These are phyloP conservation scores for Nemoura dubitans DNA, from an alignment of 2,888 invertebrate species.

Conservation along the genomic window DNA sequence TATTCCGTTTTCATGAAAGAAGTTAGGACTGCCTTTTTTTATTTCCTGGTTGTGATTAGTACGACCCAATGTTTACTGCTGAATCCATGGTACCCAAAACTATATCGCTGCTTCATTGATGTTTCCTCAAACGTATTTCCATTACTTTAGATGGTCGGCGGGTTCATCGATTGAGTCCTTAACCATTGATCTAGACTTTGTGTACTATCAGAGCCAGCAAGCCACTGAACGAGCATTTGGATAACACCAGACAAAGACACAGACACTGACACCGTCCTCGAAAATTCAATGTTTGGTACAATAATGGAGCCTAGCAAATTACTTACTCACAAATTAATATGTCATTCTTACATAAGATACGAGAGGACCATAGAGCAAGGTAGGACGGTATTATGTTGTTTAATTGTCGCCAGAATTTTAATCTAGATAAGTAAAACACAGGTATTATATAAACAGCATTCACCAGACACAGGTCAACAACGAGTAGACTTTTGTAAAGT, in stretches of 20 bases:
- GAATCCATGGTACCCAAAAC: not conserved
- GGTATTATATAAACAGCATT: not conserved
- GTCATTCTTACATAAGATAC: no score
- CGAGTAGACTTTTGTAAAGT: not conserved
- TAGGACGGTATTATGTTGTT: no score
- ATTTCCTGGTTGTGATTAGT: slow-evolving; percentile 27
- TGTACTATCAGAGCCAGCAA: not conserved
- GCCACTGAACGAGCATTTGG: no score
- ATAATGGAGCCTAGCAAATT: no score
- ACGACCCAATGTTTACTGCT: not conserved
- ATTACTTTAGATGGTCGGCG: not conserved
- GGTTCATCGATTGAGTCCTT: not conserved
- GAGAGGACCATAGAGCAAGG: no score
- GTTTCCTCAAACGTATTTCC: not conserved
- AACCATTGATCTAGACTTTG: not conserved
- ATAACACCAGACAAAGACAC: no score
- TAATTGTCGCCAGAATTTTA: not conserved
- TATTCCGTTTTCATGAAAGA: slow-evolving; percentile 24
- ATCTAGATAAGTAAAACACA: slow-evolving; percentile 7
- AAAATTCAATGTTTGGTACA: no score
- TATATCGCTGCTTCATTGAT: not conserved
- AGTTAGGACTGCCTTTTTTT: slow-evolving; percentile 27
- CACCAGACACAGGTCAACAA: not conserved
- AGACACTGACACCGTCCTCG: no score
- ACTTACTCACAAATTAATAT: no score